A percentile compares a stretch with the other conserved stretches of the same genome.
Conservation (phyloP, 2,797 vertebrate genomes). For the Molossus alvarezi region DNA sequence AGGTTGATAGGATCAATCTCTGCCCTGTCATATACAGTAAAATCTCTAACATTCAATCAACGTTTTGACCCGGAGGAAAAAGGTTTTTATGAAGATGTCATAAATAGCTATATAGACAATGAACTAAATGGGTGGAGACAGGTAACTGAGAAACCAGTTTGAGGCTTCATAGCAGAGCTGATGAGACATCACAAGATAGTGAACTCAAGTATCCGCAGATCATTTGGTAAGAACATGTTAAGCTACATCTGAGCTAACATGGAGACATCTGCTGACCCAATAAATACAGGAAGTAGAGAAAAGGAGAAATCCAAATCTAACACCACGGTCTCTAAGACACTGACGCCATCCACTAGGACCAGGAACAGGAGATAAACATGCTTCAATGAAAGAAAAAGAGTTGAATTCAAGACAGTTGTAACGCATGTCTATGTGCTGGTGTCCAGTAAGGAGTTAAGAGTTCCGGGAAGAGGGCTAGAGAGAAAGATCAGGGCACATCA, state of each 20-base stretch:
- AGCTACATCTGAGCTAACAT: not conserved
- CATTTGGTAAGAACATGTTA: not conserved
- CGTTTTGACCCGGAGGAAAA: not conserved
- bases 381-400: not conserved
- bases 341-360: not conserved
- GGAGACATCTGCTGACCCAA: not conserved
- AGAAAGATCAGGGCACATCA: not conserved
- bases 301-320: not conserved
- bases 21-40: fast-evolving
- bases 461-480: not conserved
- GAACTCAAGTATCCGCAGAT: not conserved
- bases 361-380: not conserved
- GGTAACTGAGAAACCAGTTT: not conserved
- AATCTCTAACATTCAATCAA: not conserved
- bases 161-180: not conserved
- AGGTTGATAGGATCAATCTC: not conserved
- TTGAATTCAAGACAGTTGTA: not conserved
- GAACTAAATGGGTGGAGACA: not conserved
- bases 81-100: not conserved
- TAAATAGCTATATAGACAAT: fast-evolving
- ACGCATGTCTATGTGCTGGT: not conserved
- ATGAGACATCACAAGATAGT: not conserved
- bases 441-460: not conserved
- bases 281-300: not conserved
- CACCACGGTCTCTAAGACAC: not conserved